Evolutionary conservation across 37 sponge, comb jelly and placozoan genomes (phyloP).

Genomic region (Sycon ciliatum): DNA sequence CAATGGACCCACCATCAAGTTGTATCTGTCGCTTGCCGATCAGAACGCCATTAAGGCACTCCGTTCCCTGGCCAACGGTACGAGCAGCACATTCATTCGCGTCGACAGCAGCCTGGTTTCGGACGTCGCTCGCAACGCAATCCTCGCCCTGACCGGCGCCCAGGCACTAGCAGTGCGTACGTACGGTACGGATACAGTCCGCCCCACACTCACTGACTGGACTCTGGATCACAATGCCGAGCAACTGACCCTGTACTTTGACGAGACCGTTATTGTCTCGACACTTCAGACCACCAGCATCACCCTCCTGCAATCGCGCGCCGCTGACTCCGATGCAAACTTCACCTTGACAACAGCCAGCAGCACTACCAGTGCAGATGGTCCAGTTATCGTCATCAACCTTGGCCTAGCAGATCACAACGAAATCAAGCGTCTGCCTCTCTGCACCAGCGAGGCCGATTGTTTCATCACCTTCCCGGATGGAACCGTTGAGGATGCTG

Average conservation of each 20-base stretch:
- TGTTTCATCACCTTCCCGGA: constrained; percentile 54
- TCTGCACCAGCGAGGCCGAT: constrained; percentile 27
- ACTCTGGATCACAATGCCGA: constrained; percentile 48
- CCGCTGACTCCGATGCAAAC: neutral
- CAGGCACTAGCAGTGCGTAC: constrained; percentile 38
- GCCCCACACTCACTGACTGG: constrained; percentile 46
- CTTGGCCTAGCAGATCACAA: constrained; percentile 45
- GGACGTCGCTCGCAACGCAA: constrained; percentile 60
- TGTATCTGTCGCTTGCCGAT: constrained; percentile 43
- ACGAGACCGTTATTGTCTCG: constrained; percentile 54
- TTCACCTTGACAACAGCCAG: constrained; percentile 34
- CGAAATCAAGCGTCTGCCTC: constrained; percentile 22
- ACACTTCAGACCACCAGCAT: constrained; percentile 51
- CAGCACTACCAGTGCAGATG: constrained; percentile 18
- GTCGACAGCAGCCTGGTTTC: constrained; percentile 21
- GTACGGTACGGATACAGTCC: constrained; percentile 40
- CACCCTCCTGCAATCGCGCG: constrained; percentile 25
- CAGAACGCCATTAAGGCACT: constrained; percentile 72
- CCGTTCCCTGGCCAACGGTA: constrained; percentile 40
- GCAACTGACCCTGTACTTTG: constrained; percentile 56
- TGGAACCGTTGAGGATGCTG: too few species aligned
- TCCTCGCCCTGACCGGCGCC: constrained; percentile 15
- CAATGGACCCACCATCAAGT: constrained; percentile 41
- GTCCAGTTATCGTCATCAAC: constrained; percentile 28
- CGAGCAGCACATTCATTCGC: constrained; percentile 43